Conservation (phyloP, 2,113 vertebrate genomes). For the Chionodraco myersi region DNA sequence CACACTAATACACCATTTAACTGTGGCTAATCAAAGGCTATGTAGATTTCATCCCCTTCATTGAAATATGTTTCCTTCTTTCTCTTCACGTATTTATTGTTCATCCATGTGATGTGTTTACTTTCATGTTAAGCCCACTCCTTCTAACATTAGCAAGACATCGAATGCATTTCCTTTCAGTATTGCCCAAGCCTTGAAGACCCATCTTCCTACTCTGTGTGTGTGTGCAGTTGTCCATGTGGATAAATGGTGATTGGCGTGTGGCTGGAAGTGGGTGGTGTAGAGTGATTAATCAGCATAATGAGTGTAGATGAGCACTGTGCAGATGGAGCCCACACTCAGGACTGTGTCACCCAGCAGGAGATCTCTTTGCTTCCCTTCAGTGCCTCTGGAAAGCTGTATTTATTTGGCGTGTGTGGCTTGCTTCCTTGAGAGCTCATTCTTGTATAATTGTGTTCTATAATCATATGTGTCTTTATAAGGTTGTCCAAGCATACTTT, state of each 20-base stretch:
- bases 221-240: slow-evolving; percentile 71
- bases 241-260: slow-evolving; percentile 79
- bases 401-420: slow-evolving; percentile 35
- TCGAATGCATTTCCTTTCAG: slow-evolving; percentile 25
- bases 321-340: slow-evolving; percentile 77
- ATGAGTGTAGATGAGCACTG: slow-evolving; percentile 77
- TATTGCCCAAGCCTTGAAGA: slow-evolving; percentile 27
- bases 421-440: slow-evolving; percentile 26
- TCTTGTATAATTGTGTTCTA: slow-evolving; percentile 31
- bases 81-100: not conserved
- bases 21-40: not conserved
- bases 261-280: slow-evolving; percentile 75
- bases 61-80: no score
- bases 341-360: slow-evolving; percentile 74
- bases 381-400: slow-evolving; percentile 40
- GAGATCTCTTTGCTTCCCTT: slow-evolving; percentile 64
- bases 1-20: not conserved
- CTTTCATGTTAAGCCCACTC: slow-evolving; percentile 16
- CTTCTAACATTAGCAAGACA: slow-evolving; percentile 28
- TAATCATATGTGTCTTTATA: slow-evolving; percentile 11
- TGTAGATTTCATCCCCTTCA: not conserved
- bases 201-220: slow-evolving; percentile 36
- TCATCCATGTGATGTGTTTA: not conserved
- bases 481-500: slow-evolving; percentile 23
- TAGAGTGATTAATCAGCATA: slow-evolving; percentile 80